Evolutionary conservation across 2,888 invertebrate genomes (phyloP).

Genomic region (Thumatha senex): DNA sequence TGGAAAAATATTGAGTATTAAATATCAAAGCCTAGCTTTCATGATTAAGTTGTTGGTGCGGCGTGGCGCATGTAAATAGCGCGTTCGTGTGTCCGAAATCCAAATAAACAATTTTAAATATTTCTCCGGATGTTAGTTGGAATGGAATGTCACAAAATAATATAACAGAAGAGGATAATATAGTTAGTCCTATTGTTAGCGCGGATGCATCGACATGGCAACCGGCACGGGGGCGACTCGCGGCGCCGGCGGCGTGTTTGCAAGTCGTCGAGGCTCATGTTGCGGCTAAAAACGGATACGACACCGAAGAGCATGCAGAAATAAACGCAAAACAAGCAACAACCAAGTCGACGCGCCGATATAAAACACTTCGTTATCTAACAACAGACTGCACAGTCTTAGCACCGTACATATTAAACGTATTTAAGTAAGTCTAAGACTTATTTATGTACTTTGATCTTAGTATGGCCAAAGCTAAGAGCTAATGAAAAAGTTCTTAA

Average conservation of each 20-base stretch:
- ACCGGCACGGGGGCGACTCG: constrained; percentile 20
- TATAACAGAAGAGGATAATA: constrained; percentile 20
- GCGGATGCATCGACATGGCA: constrained; percentile 54
- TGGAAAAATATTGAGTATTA: constrained; percentile 14
- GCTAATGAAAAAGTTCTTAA: no score
- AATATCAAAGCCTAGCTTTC: constrained; percentile 18
- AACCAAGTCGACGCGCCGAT: constrained; percentile 43
- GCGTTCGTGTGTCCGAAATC: constrained; percentile 12
- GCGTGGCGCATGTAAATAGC: constrained; percentile 21
- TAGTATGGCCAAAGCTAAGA: no score
- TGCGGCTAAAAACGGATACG: constrained; percentile 73
- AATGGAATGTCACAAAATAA: constrained; percentile 39
- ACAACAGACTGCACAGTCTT: constrained; percentile 18
- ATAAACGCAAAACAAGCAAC: constrained; percentile 69
- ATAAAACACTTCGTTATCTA: constrained; percentile 36
- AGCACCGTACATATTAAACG: no score
- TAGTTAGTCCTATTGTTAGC: constrained; percentile 55
- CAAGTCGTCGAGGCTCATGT: constrained; percentile 61
- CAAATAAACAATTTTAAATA: constrained; percentile 19
- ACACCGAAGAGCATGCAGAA: constrained; percentile 63
- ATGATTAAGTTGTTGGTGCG: constrained; percentile 26
- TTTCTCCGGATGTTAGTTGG: constrained; percentile 24
- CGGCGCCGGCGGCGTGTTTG: constrained; percentile 18
- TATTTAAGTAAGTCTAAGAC: no score
- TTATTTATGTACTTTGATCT: no score